Conservation (phyloP, 2,113 vertebrate genomes). For the Ictalurus furcatus region DNA sequence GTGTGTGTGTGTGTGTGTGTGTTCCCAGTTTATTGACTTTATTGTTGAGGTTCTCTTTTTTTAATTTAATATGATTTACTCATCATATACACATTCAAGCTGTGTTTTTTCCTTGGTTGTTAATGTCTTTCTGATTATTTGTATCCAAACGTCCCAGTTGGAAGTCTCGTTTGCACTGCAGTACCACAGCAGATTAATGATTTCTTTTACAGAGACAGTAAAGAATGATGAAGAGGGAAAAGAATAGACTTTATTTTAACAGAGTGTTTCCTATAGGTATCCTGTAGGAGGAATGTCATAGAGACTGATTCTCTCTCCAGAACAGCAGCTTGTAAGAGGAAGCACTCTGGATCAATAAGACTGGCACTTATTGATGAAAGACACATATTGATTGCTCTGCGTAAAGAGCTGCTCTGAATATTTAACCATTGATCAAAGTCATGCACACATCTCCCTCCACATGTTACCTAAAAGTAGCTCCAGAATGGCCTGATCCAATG, state of each 20-base stretch:
- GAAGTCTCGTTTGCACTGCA: constrained; percentile 18
- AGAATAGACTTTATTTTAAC: constrained; percentile 33
- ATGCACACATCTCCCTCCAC: constrained; percentile 63
- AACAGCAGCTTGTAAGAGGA: constrained; percentile 47
- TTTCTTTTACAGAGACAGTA: background rate
- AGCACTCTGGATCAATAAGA: constrained; percentile 60
- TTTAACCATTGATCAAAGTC: constrained; percentile 60
- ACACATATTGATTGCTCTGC: constrained; percentile 61
- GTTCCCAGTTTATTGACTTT: background rate
- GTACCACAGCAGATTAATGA: constrained; percentile 13
- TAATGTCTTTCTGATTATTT: constrained; percentile 26
- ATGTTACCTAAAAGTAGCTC: constrained; percentile 36
- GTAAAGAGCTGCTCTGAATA: constrained; percentile 58
- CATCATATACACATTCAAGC: constrained; percentile 26
- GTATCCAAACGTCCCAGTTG: constrained; percentile 6
- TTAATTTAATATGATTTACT: constrained; percentile 20
- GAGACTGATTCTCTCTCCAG: constrained; percentile 48
- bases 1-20: background rate
- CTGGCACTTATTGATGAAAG: constrained; percentile 68
- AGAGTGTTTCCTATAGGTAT: constrained; percentile 51
- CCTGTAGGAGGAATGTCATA: constrained; percentile 36
- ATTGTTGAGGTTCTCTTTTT: background rate
- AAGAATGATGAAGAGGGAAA: constrained; percentile 45
- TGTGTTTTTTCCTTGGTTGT: constrained; percentile 15
- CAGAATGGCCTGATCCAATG: background rate